Base-by-base conservation (phyloP, 1,140 invertebrate genomes). In the Diprion similis region DNA sequence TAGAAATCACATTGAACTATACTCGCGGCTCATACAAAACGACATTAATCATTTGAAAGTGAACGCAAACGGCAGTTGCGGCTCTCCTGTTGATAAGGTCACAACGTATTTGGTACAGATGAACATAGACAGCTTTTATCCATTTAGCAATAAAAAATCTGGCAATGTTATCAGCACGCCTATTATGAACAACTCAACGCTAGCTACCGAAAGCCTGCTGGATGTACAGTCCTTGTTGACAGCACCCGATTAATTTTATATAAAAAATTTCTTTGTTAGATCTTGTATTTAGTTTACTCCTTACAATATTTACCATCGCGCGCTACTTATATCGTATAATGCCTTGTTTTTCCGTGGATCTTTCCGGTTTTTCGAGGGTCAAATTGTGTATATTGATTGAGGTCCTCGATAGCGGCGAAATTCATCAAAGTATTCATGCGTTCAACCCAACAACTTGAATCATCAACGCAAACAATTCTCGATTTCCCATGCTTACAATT, bases 1-100 rank as follows among this genome's bases (percentile, higher is more conserved):
- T 0, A 87, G 86, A 73, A 92, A 92, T 46, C 92, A 94, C 74
- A 86, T 92, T 10, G 93, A 94, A 82, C 83, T 92, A 17, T 90
- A 86, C 69, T 85, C 89, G 70, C 87, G 91, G 67, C 79, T 91
- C 45, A 75, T 92, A 24, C 85, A 90, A 7, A 90, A 89, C 59
- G 90, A 91, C 51, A 89, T 92, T n/a, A 86, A 88, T 46, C 89
- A 89, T 75, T 75, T 91, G 73, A 88, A 87, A 80, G 72, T 84
- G 11, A 83, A 80, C 45, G 73, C 81, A 13, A 82, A 79, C 18
- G 80, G 77, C 0, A 81, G 76, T 10, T 80, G 80, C 19, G 77
- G 72, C 18, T 81, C 80, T 1, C 76, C 82, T 1, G 71, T 84
- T 8, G 80, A 83, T 15, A 86, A 87, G 47, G 77, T 83, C 9